Base-by-base conservation (phyloP, 1,140 invertebrate genomes). In the Hyles euphorbiae region DNA sequence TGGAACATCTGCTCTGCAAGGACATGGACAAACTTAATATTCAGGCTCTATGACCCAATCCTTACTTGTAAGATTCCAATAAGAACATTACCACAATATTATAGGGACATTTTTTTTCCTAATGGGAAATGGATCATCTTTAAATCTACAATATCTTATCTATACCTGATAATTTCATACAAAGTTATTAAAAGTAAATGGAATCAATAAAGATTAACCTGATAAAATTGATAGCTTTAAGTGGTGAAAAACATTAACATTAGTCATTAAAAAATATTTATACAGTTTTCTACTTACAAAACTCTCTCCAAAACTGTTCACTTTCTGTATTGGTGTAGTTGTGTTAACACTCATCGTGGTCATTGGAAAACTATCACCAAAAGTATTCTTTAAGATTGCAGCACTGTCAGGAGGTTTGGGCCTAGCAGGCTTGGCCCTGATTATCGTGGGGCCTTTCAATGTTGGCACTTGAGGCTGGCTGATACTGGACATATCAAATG, bases 391-490 rank as follows among this genome's bases (percentile, higher is more conserved):
- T 5, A 87, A 59, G 46, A 89, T 60, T 9, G 83, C 74, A n/a
- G 82, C 74, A 63, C 81, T 87, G 40, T 89, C 85, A 33, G 94
- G 94, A 62, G 93, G 91, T 55, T 92, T 92, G 3, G 94, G 95
- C 92, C 95, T 94, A 0, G 94, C 94, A 2, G 93, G 94, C 51
- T 94, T 95, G 5, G 89, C 87, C 60, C 93, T 89, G 45, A 94
- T 94, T 64, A 94, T 94, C 40, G 93, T 94, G 7, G 93, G 93
- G 69, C 92, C 92, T 47, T 84, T 90, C 11, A 90, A 64, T 11
- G 78, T 73, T 50, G 84, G 78, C 5, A 73, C 61, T 36, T 83
- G 74, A 6, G 80, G 70, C 61, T 70, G 83, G 81, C 33, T 87
- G 66, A 83, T 90, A 78, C 84, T 89, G 49, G 85, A 76, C 53